A percentile compares a stretch with the other conserved stretches of the same genome.
Evolutionary conservation across 2,888 invertebrate species (phyloP).

Genomic region (Periphyllus acericola): DNA sequence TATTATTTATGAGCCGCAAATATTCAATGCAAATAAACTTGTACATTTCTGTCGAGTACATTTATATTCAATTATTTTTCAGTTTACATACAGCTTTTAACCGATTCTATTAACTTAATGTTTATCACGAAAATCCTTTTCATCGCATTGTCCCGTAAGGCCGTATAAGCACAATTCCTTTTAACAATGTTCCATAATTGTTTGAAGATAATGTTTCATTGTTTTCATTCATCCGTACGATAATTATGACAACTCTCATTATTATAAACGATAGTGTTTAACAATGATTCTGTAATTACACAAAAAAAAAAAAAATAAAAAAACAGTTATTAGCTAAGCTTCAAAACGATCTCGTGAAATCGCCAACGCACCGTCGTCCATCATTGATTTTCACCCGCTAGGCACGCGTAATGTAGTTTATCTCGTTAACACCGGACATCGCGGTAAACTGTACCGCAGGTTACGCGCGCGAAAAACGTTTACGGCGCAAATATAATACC

Average conservation of each 20-base stretch:
- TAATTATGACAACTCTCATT: conserved; percentile 21
- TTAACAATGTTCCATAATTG: conserved; percentile 35
- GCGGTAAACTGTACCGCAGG: neutral
- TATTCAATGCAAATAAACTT: neutral
- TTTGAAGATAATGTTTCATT: conserved; percentile 56
- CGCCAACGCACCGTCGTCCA: neutral
- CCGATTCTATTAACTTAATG: neutral
- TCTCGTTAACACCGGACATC: neutral
- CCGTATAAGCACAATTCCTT: neutral
- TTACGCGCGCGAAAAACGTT: neutral
- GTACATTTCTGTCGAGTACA: neutral
- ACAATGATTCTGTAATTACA: conserved; percentile 24
- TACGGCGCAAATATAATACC: neutral
- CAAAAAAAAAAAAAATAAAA: neutral
- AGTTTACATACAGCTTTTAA: neutral
- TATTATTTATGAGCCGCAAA: neutral
- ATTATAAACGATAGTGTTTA: neutral
- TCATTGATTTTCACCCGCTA: neutral
- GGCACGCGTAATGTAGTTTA: no score
- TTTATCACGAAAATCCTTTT: conserved; percentile 39
- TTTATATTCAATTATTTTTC: neutral
- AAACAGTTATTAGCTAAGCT: conserved; percentile 6
- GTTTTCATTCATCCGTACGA: conserved; percentile 18
- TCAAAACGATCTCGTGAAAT: neutral
- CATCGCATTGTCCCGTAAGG: neutral